These are phyloP conservation scores for Ephialtes manifestator DNA, from an alignment of 2,888 invertebrate genomes.

Conservation along the genomic window DNA sequence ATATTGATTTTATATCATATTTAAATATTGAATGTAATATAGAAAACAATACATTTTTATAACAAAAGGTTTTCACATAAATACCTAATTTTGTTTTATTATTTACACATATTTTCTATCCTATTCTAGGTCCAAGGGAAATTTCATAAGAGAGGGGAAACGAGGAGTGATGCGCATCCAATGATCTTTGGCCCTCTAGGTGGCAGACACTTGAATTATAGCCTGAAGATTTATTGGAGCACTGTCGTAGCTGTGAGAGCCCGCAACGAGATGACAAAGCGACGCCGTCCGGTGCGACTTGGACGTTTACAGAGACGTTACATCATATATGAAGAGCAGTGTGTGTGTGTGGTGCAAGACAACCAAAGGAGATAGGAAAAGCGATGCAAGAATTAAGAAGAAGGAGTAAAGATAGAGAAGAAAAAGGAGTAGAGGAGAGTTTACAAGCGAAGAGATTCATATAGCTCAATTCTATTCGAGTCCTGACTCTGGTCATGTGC, in stretches of 20 bases:
- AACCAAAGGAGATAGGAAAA: not conserved
- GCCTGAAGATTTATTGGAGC: slow-evolving; percentile 27
- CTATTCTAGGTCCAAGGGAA: not conserved
- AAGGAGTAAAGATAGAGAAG: not conserved
- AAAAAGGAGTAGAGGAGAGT: slow-evolving; percentile 47
- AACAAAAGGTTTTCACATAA: not conserved
- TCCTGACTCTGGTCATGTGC: slow-evolving; percentile 81
- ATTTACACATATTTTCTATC: not conserved
- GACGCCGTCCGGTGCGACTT: slow-evolving; percentile 22
- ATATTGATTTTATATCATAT: not conserved
- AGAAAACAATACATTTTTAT: not conserved
- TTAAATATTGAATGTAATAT: not conserved
- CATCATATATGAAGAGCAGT: slow-evolving; percentile 61
- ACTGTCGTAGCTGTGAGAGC: not conserved
- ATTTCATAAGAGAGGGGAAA: not conserved
- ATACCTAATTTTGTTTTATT: not conserved
- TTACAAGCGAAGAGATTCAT: slow-evolving; percentile 76
- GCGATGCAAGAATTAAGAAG: slow-evolving; percentile 9
- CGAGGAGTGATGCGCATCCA: slow-evolving; percentile 12
- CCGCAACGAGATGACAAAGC: slow-evolving; percentile 23
- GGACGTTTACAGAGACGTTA: slow-evolving; percentile 58
- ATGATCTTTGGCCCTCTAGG: slow-evolving; percentile 25
- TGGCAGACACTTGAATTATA: slow-evolving; percentile 15
- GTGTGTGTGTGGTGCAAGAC: not conserved
- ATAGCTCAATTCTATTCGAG: slow-evolving; percentile 84